phyloP scores from a whole-genome alignment of 2,113 vertebrate genomes.

The Beaufortia kweichowensis region DNA sequence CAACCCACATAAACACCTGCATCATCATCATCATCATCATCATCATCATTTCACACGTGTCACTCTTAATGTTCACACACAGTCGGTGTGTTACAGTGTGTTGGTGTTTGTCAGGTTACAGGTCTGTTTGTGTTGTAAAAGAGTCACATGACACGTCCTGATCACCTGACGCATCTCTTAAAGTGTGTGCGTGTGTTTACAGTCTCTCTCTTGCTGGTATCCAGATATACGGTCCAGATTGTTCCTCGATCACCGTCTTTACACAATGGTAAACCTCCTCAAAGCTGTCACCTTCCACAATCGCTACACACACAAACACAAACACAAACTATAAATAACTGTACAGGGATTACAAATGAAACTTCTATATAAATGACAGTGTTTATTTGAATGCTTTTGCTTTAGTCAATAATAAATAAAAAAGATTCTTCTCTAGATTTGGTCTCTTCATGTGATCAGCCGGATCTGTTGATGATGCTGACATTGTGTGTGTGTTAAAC shows the following conservation, averaged over 20 bases:
- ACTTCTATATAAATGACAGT: too few relatives aligned
- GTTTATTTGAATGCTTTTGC: too few relatives aligned
- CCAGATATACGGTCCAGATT: constrained; percentile 92
- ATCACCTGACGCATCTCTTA: background rate
- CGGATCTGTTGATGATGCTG: too few relatives aligned
- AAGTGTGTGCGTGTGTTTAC: constrained; percentile 37
- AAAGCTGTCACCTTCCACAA: constrained; percentile 87
- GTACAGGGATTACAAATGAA: too few relatives aligned
- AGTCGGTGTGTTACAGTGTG: too few relatives aligned
- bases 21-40: constrained; percentile 11
- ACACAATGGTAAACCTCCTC: constrained; percentile 87
- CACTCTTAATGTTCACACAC: background rate
- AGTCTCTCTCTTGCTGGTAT: constrained; percentile 83
- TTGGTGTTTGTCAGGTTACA: too few relatives aligned
- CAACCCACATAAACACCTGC: constrained; percentile 14
- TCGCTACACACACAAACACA: constrained; percentile 67
- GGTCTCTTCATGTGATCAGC: too few relatives aligned
- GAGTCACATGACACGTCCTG: background rate
- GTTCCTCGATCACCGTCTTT: constrained; percentile 85
- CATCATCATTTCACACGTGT: background rate
- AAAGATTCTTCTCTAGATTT: too few relatives aligned
- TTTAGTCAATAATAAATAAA: too few relatives aligned
- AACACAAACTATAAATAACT: background rate
- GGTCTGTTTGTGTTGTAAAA: too few relatives aligned
- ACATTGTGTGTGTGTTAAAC: too few relatives aligned